Evolutionary conservation across 92 coral and sea anemone species (phyloP), one percentile per base, ranked within the genome.

Genomic region (Montipora capitata): DNA sequence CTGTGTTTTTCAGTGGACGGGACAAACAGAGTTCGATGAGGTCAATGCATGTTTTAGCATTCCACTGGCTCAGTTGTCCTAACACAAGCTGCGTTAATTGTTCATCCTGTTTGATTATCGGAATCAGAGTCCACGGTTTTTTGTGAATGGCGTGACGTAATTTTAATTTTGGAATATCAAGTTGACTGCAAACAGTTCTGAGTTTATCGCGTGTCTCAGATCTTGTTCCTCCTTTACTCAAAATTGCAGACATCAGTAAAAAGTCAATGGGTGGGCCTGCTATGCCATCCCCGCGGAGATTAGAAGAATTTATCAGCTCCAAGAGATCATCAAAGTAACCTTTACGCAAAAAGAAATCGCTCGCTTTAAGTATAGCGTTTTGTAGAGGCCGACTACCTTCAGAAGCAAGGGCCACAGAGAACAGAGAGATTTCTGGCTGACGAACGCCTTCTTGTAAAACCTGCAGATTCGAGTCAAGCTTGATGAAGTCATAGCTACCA

Each of bases 311-410:
- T 39, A 98, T 92, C 16, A 96, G 66, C 77, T 98, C 99, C 16
- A 98, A 85, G 16, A 96, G 95, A 16, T 82, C 87, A 78, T 94
- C 91, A 81, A 96, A 94, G 70, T 96, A 94, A 63, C 95, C 98
- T 70, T 93, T 87, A 7, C 94, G 86, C 67, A 96, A 77, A 71
- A 85, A 93, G 76, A 83, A 93, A 89, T 98, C 98, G 72, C 98
- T 80, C 6, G 88, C 91, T 74, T 56, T 88, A 62, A 94, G 84
- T 57, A 91, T 88, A 40, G 98, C 98, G 59, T 90, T 90, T 84
- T 91, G 94, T 5, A 93, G 83, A 3, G 90, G 90, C 10, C 44
- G 76, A 69, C 93, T 80, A 54, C 94, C 96, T 40, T 91, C 96
- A 0, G 95, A 71, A 9, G 94, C 77, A 40, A 95, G 92, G 27